phyloP scores from a whole-genome alignment of 92 coral and sea anemone genomes.

The Phymanthus crucifer region DNA sequence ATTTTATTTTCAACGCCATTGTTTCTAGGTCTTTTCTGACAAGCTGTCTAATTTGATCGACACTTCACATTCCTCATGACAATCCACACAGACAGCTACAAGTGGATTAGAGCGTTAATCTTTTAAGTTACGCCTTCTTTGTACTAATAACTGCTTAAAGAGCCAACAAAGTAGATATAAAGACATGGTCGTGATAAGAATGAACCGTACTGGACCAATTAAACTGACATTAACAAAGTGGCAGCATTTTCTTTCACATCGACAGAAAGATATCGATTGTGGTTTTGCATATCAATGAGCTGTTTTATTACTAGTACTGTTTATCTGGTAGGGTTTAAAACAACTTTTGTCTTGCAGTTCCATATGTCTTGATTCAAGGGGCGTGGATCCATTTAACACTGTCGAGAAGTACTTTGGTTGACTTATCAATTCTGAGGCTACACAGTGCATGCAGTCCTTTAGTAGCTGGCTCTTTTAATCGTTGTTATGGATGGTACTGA shows the following conservation, averaged over 20 bases:
- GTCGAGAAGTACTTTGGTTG: not conserved
- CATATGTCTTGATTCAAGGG: conserved; percentile 14
- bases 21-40: too few species aligned
- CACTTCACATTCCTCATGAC: not conserved
- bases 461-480: not conserved
- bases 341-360: not conserved
- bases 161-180: conserved; percentile 12
- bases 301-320: conserved; percentile 5
- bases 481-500: not conserved
- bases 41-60: not conserved
- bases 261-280: not conserved
- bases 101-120: conserved; percentile 22
- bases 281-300: not conserved
- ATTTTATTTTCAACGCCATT: too few species aligned
- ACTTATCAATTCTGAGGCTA: not conserved
- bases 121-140: conserved; percentile 11
- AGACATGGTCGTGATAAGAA: conserved; percentile 18
- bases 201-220: conserved; percentile 18
- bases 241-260: conserved; percentile 12
- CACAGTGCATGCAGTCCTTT: not conserved
- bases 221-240: conserved; percentile 18
- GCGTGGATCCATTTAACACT: conserved; percentile 41
- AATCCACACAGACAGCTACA: conserved; percentile 7
- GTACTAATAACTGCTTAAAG: conserved; percentile 30
- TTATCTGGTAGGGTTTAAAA: not conserved